Base-by-base conservation (phyloP, 1,140 invertebrate genomes). In the Dinothrombium tinctorium region DNA sequence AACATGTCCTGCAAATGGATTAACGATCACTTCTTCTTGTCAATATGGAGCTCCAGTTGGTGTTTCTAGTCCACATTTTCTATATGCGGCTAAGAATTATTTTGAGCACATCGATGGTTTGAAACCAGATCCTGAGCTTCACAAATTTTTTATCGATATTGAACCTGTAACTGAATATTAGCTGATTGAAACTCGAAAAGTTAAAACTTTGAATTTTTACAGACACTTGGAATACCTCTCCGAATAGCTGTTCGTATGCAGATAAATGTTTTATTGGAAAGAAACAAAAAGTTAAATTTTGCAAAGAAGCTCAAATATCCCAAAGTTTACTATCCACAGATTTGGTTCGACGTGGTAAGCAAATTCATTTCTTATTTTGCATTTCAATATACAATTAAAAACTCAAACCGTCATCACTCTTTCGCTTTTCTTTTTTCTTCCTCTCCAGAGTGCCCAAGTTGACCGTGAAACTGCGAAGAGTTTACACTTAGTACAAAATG, bases 121-220 rank as follows among this genome's bases (percentile, higher is more conserved):
- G 44, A 73, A 72, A 0, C 47, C 49, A 23, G 68, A 73, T 39
- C 63, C 71, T 14, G 74, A 79, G 32, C 70, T 74, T 33, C 79
- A 86, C 58, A 64, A 71, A 45, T 69, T 86, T 21, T 81, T 66
- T 56, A 69, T 86, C 40, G 79, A 83, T 49, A 66, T 83, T 0
- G 78, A 83, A 52, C 80, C 80, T 17, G 78, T 84, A 32, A 33
- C 8, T 35, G 70, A 74, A 32, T 79, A 86, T 58, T 64, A 72
- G 45, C 69, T 86, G 66, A 56, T 69, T 86, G 40, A 79, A 83
- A 49, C 66, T 83, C 0, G 24, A 43, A n/a, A 9, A 29, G 9
- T 9, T 9, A 29, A 29, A 29, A 9, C 9, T 14, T 14, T 9
- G 14, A 9, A 9, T 29, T 14, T 29, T 9, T 9, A 9, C 28